Base-by-base conservation (phyloP, 2,113 vertebrate species). In the Xenus cinereus region DNA sequence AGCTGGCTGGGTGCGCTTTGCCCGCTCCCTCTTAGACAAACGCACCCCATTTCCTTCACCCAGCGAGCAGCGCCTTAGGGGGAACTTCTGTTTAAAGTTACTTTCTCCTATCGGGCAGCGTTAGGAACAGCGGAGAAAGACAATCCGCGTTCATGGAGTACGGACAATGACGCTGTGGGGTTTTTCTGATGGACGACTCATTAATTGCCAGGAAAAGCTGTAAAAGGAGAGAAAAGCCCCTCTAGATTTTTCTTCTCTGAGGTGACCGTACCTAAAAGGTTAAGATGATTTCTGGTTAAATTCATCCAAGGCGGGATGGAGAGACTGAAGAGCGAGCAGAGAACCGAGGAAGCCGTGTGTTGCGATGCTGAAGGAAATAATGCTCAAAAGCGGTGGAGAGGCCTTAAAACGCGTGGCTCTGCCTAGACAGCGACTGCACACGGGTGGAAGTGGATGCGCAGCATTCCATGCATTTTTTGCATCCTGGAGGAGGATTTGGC, bases 121-220 rank as follows among this genome's bases (percentile, higher is more conserved):
- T 45, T 50, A 37, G 53, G 46, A 90, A 26, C 13, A 26, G 23
- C 28, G 74, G 28, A 59, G 75, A 69, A 90, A 67, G 43, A 35
- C 21, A 50, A n/a, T 57, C 33, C 1, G 1, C 21, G 11, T 54
- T 87, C 26, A 33, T 7, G 18, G 12, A 20, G 21, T 51, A 8
- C 0, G 4, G 20, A 26, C 5, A 18, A 32, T 13, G 16, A 60
- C 0, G 1, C 21, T 64, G n/a, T 64, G 32, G 11, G 37, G 37
- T 39, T 39, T 51, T 50, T 18, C 57, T 45, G 7, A 37, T 37
- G 12, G 8, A 28, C 23, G 75, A 8, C 1, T 28, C 15, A 17
- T 24, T 60, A 82, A 53, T 57, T 79, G 17, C 9, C 41, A 50
- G 39, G 7, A 82, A 91, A 69, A 51, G 22, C 37, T 66, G 66